These are phyloP conservation scores for Mongoloraphidia duomilia DNA, from an alignment of 2,888 invertebrate genomes.

Conservation along the genomic window DNA sequence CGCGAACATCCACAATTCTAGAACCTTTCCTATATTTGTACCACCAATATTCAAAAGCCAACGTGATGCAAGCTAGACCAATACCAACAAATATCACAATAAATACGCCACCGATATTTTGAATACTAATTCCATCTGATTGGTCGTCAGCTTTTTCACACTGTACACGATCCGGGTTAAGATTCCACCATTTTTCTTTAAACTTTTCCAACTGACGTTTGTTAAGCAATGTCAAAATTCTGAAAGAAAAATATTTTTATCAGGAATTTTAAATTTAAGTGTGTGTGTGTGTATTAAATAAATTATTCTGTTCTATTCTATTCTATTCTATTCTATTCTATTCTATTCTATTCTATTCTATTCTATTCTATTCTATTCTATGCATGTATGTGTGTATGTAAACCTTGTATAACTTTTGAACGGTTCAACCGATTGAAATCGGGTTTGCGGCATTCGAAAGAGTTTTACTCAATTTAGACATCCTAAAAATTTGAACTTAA, in stretches of 20 bases:
- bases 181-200: conserved; percentile 95
- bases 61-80: conserved; percentile 75
- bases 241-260: conserved; percentile 26
- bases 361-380: no score
- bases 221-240: conserved; percentile 86
- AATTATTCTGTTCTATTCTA: no score
- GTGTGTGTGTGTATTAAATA: no score
- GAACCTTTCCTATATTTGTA: conserved; percentile 58
- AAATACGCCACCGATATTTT: conserved; percentile 96
- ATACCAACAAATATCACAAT: conserved; percentile 95
- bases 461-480: no score
- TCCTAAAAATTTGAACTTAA: no score
- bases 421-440: no score
- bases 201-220: conserved; percentile 82
- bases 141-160: conserved; percentile 85
- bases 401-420: no score
- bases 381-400: no score
- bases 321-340: no score
- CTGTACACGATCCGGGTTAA: conserved; percentile 58
- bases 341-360: no score
- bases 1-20: conserved; percentile 44
- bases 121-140: conserved; percentile 92
- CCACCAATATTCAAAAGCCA: conserved; percentile 92
- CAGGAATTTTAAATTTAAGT: neutral
- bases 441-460: no score